phyloP scores from a whole-genome alignment of 2,797 vertebrate species.

The Setipinna tenuifilis region DNA sequence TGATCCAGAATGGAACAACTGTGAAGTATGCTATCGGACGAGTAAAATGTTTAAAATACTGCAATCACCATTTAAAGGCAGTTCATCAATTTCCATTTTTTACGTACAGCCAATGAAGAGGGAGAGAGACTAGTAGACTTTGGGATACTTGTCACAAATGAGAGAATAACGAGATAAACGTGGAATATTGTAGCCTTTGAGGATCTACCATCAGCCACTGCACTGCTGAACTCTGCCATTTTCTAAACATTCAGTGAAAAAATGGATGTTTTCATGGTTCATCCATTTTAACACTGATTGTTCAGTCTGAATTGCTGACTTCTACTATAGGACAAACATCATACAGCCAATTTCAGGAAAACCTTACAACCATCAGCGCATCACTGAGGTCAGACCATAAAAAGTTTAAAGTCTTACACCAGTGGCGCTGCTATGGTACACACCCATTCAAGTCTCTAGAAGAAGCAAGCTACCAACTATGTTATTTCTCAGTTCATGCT shows the following conservation, averaged over 20 bases:
- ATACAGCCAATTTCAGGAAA: background rate
- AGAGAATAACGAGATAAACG: background rate
- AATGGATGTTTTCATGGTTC: conserved; percentile 1
- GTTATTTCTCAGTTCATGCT: conserved; percentile 34
- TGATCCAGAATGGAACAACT: background rate
- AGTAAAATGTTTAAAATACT: conserved; percentile 12
- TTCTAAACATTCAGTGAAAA: conserved; percentile 4
- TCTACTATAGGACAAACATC: background rate
- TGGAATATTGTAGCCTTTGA: background rate
- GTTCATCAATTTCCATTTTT: background rate
- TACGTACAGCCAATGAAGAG: background rate
- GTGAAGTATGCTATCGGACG: background rate
- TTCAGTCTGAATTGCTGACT: background rate
- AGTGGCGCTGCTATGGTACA: conserved; percentile 17
- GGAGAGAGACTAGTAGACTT: background rate
- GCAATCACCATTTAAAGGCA: background rate
- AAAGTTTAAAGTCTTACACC: background rate
- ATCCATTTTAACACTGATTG: background rate
- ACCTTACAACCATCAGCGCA: conserved; percentile 1
- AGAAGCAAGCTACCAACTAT: conserved; percentile 35
- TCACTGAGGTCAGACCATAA: background rate
- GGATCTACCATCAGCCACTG: background rate
- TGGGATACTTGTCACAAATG: background rate
- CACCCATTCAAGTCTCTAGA: conserved; percentile 39
- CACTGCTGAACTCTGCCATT: background rate